Evolutionary conservation across 2,888 invertebrate species (phyloP).

Genomic region (Galerucella nymphaeae): DNA sequence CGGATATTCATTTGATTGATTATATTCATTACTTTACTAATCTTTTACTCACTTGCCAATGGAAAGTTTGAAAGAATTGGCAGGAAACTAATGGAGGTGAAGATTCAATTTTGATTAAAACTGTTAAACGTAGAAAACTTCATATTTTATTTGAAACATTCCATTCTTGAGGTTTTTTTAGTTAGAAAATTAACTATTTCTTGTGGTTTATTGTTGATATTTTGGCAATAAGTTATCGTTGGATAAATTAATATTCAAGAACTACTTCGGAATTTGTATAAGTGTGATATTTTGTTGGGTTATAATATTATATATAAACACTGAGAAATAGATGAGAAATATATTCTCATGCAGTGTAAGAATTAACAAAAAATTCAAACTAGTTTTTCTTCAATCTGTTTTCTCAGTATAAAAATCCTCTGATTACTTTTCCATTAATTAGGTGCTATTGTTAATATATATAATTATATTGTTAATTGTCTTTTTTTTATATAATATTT

Average conservation of each 20-base stretch:
- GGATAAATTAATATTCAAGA: background rate
- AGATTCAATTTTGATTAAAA: background rate
- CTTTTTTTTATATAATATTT: constrained; percentile 22
- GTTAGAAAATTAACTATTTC: background rate
- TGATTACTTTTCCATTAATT: constrained; percentile 6
- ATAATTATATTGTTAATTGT: constrained; percentile 25
- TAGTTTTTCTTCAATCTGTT: background rate
- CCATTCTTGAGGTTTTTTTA: background rate
- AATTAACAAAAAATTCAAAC: too few relatives aligned
- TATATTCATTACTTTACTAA: background rate
- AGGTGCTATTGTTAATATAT: constrained; percentile 27
- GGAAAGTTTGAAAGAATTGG: background rate
- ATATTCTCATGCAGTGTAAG: too few relatives aligned
- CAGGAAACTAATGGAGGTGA: background rate
- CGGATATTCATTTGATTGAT: background rate
- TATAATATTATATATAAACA: background rate
- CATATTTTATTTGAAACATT: too few relatives aligned
- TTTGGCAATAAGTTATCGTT: background rate
- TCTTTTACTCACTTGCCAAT: background rate
- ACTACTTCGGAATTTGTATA: background rate
- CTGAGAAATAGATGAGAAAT: background rate
- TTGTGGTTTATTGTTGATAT: background rate
- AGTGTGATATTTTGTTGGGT: constrained; percentile 16
- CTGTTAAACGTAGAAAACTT: too few relatives aligned
- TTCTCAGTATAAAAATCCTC: background rate